phyloP scores from a whole-genome alignment of 2,113 vertebrate genomes.

The Periophthalmus modestus region DNA sequence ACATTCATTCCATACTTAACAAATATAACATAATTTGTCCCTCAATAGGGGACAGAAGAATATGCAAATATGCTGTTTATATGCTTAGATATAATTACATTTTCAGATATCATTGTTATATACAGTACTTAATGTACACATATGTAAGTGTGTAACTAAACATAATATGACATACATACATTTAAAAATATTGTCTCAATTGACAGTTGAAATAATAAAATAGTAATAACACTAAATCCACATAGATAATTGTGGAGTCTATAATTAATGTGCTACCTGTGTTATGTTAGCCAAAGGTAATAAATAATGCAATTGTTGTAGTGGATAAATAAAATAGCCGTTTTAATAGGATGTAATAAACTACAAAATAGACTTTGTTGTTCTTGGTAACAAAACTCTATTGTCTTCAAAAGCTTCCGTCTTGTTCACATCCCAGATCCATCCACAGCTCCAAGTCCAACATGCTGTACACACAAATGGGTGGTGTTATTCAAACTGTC shows the following conservation, averaged over 20 bases:
- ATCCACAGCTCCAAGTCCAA: conserved; percentile 39
- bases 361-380: background rate
- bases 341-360: background rate
- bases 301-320: background rate
- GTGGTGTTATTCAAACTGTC: background rate
- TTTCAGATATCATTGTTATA: background rate
- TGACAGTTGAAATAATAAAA: background rate
- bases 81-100: background rate
- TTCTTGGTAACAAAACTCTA: background rate
- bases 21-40: background rate
- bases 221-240: background rate
- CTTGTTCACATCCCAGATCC: conserved; percentile 73
- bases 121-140: background rate
- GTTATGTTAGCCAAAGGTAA: background rate
- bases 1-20: background rate
- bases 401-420: conserved; percentile 1
- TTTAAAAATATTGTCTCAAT: background rate
- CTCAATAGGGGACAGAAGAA: background rate
- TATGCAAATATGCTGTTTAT: background rate
- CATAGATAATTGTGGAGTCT: background rate
- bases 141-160: background rate
- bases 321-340: background rate
- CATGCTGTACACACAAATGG: conserved; percentile 41
- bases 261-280: background rate
- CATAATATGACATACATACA: background rate